A percentile compares a stretch with the other conserved stretches of the same genome.
Conservation (phyloP, 2,888 invertebrate species). For the Lithodes maja region DNA sequence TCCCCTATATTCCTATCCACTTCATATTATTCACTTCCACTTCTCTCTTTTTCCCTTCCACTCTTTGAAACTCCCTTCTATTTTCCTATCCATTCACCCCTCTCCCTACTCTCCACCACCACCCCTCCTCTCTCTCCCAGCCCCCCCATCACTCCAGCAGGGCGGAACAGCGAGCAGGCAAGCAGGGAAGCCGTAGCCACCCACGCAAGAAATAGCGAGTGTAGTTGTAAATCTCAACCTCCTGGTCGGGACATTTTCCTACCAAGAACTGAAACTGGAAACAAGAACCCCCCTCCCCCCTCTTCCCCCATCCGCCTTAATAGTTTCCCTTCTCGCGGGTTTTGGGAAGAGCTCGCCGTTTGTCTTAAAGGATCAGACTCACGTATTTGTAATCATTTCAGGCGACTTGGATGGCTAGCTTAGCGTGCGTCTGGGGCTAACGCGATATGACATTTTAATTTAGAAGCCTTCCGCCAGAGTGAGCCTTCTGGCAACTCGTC, state of each 20-base stretch:
- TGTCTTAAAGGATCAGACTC: slow-evolving; percentile 63
- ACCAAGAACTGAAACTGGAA: slow-evolving; percentile 47
- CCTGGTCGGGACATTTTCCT: slow-evolving; percentile 40
- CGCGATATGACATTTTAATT: slow-evolving; percentile 67
- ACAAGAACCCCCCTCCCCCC: not conserved
- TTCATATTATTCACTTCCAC: not conserved
- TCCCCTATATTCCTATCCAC: not conserved
- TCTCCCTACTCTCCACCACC: not conserved
- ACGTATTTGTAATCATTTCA: slow-evolving; percentile 66
- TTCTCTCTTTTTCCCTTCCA: slow-evolving; percentile 11
- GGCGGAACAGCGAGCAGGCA: not conserved
- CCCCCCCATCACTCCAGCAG: not conserved
- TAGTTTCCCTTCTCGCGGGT: slow-evolving; percentile 59
- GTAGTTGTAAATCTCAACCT: slow-evolving; percentile 32
- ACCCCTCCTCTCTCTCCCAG: not conserved
- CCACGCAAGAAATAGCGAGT: slow-evolving; percentile 42
- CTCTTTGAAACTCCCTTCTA: not conserved
- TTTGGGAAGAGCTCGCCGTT: slow-evolving; percentile 56
- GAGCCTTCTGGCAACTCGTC: slow-evolving; percentile 57
- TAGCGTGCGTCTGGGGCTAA: slow-evolving; percentile 63
- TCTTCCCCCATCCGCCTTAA: slow-evolving; percentile 44
- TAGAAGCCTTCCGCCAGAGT: slow-evolving; percentile 59
- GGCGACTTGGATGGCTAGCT: slow-evolving; percentile 56
- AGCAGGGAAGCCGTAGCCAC: slow-evolving; percentile 1
- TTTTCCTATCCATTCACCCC: not conserved